Base-by-base conservation (phyloP, 30 jellyfish, hydroid and myxozoan species). In the Aurelia sp. region DNA sequence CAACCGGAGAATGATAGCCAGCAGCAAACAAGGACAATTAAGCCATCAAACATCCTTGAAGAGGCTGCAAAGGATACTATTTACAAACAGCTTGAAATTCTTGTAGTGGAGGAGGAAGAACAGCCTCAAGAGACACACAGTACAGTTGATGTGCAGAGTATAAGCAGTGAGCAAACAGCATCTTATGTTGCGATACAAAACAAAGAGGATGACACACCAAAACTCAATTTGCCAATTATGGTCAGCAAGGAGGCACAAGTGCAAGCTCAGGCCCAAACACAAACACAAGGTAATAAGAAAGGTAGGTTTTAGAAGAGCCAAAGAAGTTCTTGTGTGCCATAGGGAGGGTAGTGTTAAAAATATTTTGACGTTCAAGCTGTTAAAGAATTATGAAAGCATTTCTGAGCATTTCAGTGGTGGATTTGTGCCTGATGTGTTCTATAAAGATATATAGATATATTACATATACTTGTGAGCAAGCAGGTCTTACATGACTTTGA, bases 21-120 rank as follows among this genome's bases (percentile, higher is more conserved):
- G 5, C 88, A 71, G 27, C 67, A 58, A 62, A 71, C 82, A 75
- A 78, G 58, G 47, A 77, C 80, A 41, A 86, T 67, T 50, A 75
- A 68, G 74, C 73, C 90, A 38, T 86, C 93, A 75, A 93, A 93
- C 65, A 93, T 93, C 75, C 85, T 93, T 48, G 97, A 87, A 70
- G 97, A 96, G 16, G 98, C 98, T 5, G 97, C 97, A 6, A 93
- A 93, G 62, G 92, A 93, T 72, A 93, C 98, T 0, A 93, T 93
- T 4, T 93, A 77, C 77, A 78, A 88, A 38, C 96, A 88, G 75
- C 68, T 88, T 27, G 89, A 88, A 67, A 88, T 76, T 8, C 40
- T 88, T 76, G 96, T 79, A 2, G 91, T 72, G 8, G 96, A 88
- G 33, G 89, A 88, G 73, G 73, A 73, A 35, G 76, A 44, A 53